phyloP scores from a whole-genome alignment of 2,113 vertebrate genomes.

The Aphelocoma coerulescens region DNA sequence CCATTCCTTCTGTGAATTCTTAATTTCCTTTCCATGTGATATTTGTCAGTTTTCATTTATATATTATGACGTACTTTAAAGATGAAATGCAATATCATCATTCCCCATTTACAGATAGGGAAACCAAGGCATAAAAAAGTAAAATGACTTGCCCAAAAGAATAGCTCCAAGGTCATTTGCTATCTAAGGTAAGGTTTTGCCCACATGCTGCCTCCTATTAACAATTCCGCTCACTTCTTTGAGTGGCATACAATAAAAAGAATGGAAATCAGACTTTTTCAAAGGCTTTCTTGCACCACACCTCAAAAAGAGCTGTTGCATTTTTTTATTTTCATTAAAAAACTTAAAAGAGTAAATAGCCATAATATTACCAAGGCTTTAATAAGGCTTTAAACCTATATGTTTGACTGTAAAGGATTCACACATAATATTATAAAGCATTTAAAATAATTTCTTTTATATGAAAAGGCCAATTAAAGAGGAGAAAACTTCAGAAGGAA shows the following conservation, averaged over 20 bases:
- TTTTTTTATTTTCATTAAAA: constrained; percentile 36
- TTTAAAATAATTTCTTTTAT: constrained; percentile 55
- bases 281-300: constrained; percentile 48
- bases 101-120: not conserved
- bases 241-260: constrained; percentile 63
- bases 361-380: constrained; percentile 53
- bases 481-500: constrained; percentile 56
- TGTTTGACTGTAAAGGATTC: constrained; percentile 28
- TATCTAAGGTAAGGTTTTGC: constrained; percentile 35
- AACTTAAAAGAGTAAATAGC: constrained; percentile 28
- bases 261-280: constrained; percentile 65
- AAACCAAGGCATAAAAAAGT: constrained; percentile 12
- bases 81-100: constrained; percentile 10
- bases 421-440: constrained; percentile 25
- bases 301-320: constrained; percentile 65
- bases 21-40: constrained; percentile 62
- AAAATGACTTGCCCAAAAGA: constrained; percentile 1
- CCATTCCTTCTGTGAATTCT: constrained; percentile 57
- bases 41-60: not conserved
- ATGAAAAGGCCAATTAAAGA: constrained; percentile 55
- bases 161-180: constrained; percentile 41
- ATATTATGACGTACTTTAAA: constrained; percentile 1
- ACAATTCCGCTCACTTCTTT: constrained; percentile 53
- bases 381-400: constrained; percentile 41
- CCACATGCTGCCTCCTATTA: constrained; percentile 51